phyloP scores from a whole-genome alignment of 2,113 vertebrate genomes.

The Prionailurus viverrinus region DNA sequence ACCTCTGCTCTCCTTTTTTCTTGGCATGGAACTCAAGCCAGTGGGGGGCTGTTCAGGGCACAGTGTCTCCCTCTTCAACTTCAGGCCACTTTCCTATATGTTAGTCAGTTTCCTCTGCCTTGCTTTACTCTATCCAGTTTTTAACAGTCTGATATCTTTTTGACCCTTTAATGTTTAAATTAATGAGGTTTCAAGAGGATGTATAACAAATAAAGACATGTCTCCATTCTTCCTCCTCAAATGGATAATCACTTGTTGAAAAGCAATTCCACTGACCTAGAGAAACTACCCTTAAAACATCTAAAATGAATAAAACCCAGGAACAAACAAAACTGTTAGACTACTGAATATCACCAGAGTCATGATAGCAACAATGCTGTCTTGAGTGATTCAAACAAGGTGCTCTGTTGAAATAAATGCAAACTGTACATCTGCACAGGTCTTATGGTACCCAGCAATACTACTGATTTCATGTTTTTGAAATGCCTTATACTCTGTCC shows the following conservation, averaged over 20 bases:
- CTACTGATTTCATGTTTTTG: not conserved
- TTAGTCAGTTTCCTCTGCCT: not conserved
- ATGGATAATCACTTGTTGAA: not conserved
- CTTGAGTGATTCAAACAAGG: not conserved
- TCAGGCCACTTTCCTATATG: not conserved
- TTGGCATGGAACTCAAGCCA: not conserved
- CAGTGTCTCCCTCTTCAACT: not conserved
- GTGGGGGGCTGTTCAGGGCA: not conserved
- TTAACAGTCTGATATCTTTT: not conserved
- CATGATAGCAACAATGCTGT: not conserved
- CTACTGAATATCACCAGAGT: not conserved
- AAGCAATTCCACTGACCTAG: not conserved
- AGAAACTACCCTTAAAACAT: constrained; percentile 22
- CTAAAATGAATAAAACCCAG: not conserved
- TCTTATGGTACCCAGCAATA: not conserved
- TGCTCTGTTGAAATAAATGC: not conserved
- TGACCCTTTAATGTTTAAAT: not conserved
- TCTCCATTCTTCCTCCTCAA: not conserved
- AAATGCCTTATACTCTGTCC: not conserved
- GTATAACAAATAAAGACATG: not conserved
- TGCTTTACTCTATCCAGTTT: not conserved
- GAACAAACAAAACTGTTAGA: not conserved
- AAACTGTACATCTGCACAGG: not conserved
- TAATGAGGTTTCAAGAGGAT: not conserved
- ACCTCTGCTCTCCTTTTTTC: not conserved